Conservation (phyloP, 2,113 vertebrate genomes). For the Calidris pygmaea region DNA sequence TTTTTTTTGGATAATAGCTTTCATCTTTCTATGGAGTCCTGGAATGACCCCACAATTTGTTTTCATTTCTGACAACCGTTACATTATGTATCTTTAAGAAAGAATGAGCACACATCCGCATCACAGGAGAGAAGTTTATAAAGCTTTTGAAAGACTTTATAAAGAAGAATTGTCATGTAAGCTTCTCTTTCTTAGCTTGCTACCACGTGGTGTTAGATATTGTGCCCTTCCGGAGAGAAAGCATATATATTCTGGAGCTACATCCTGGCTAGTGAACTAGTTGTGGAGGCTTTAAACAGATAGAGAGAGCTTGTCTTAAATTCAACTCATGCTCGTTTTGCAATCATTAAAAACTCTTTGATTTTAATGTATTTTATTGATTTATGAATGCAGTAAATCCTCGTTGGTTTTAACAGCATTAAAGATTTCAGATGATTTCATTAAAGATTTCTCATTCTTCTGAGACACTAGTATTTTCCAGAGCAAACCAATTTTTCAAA, state of each 20-base stretch:
- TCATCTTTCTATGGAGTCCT: neutral
- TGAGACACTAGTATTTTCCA: neutral
- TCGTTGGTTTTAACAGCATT: neutral
- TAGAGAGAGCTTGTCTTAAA: neutral
- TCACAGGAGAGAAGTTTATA: neutral
- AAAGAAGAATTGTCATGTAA: neutral
- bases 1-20: neutral
- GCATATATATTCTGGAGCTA: neutral
- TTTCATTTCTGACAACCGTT: neutral
- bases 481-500: neutral
- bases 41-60: neutral
- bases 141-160: neutral
- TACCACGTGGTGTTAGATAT: neutral
- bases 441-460: neutral
- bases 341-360: too few relatives aligned
- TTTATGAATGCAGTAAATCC: neutral
- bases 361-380: neutral
- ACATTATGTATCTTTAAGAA: neutral
- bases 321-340: neutral
- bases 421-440: neutral
- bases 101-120: neutral
- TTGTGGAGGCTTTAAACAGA: neutral
- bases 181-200: neutral
- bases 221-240: neutral
- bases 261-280: neutral